Conservation (phyloP, 2,888 invertebrate genomes). For the Girardia tigrina region DNA sequence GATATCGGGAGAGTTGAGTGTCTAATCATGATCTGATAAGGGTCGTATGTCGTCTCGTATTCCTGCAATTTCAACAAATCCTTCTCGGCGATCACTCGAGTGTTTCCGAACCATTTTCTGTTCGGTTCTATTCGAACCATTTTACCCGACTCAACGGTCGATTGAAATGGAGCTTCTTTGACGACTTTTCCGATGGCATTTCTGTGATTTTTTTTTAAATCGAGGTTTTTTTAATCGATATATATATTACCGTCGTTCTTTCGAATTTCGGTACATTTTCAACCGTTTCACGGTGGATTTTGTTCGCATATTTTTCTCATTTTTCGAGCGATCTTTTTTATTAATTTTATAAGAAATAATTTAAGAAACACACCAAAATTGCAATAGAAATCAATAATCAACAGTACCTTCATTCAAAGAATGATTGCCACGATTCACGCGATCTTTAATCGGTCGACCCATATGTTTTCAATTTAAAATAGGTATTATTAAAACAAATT, state of each 20-base stretch:
- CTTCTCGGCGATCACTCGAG: constrained; percentile 77
- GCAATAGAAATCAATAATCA: neutral
- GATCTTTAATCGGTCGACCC: neutral
- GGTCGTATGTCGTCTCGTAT: constrained; percentile 83
- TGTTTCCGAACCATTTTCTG: constrained; percentile 94
- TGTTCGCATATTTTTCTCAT: constrained; percentile 57
- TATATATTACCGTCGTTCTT: constrained; percentile 62
- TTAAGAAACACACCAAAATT: no score
- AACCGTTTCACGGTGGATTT: constrained; percentile 84
- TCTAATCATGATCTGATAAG: constrained; percentile 91
- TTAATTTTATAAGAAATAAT: no score
- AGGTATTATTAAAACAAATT: neutral
- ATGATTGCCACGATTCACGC: neutral
- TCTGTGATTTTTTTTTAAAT: constrained; percentile 41
- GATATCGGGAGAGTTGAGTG: constrained; percentile 85
- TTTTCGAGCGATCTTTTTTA: neutral
- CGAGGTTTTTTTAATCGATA: neutral
- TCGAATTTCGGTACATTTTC: constrained; percentile 95
- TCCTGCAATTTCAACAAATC: constrained; percentile 60
- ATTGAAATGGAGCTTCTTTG: constrained; percentile 86
- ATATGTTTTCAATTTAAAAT: neutral
- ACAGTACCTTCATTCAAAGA: neutral
- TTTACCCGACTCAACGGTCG: constrained; percentile 70
- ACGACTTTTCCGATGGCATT: constrained; percentile 73
- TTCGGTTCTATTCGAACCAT: constrained; percentile 88